These are phyloP conservation scores for Puma concolor DNA, from an alignment of 2,113 vertebrate species.

Conservation along the genomic window DNA sequence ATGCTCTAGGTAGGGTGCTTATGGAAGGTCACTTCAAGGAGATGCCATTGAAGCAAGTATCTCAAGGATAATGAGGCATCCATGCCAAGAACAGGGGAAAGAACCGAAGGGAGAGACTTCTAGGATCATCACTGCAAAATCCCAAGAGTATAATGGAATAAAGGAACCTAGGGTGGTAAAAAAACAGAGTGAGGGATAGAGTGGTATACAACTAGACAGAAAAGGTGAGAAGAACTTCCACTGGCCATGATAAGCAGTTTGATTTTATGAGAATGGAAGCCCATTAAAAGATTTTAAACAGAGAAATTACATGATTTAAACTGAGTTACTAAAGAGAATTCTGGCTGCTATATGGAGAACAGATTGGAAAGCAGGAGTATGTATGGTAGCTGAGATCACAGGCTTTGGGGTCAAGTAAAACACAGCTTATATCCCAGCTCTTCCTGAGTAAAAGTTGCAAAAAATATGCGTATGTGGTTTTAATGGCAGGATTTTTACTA, in stretches of 20 bases:
- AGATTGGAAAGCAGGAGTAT: neutral
- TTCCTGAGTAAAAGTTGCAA: neutral
- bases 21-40: neutral
- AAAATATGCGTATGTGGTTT: neutral
- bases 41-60: neutral
- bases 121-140: neutral
- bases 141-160: neutral
- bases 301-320: neutral
- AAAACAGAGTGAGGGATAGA: neutral
- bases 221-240: neutral
- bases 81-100: neutral
- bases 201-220: neutral
- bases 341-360: neutral
- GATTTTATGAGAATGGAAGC: neutral
- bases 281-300: neutral
- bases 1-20: neutral
- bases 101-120: neutral
- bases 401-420: neutral
- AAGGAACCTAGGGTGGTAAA: neutral
- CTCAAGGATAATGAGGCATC: constrained; percentile 12
- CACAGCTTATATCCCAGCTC: neutral
- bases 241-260: neutral
- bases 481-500: neutral
- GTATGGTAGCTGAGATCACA: neutral
- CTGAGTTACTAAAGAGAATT: neutral